Percentiles rank a stretch among this genome's conserved stretches.
These are phyloP conservation scores for Lasioglossum malachurum DNA, from an alignment of 2,888 invertebrate genomes.

Conservation along the genomic window DNA sequence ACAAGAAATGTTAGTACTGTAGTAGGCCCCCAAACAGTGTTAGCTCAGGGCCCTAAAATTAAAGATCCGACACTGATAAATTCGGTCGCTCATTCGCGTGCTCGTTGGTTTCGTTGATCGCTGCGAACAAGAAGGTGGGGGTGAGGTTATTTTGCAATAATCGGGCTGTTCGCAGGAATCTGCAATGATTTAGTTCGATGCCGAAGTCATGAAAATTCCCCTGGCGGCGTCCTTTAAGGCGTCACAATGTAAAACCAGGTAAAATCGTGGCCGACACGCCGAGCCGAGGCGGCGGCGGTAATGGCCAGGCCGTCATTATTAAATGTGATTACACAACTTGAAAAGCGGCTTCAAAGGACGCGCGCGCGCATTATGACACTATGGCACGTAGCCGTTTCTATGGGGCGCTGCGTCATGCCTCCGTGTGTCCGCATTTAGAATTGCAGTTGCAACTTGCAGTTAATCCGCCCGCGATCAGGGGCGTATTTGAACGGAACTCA, in stretches of 20 bases:
- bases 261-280: conserved; percentile 44
- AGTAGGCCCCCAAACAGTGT: too few relatives aligned
- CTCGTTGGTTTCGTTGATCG: neutral
- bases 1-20: too few relatives aligned
- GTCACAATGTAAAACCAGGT: conserved; percentile 35
- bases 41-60: too few relatives aligned
- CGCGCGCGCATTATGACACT: conserved; percentile 77
- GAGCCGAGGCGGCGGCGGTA: conserved; percentile 46
- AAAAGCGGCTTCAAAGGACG: conserved; percentile 79
- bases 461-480: conserved; percentile 65
- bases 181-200: conserved; percentile 56
- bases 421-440: conserved; percentile 60
- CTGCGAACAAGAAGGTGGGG: neutral
- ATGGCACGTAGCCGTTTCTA: conserved; percentile 64
- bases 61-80: neutral
- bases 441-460: conserved; percentile 39
- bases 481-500: conserved; percentile 58
- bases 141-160: conserved; percentile 33
- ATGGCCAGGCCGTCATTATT: conserved; percentile 75
- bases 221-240: conserved; percentile 52
- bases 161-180: conserved; percentile 30
- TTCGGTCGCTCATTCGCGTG: neutral
- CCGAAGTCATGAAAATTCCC: conserved; percentile 39
- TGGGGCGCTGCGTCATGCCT: conserved; percentile 65
- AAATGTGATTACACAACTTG: conserved; percentile 79